Conservation (phyloP, 2,113 vertebrate species). For the Herpetotheres cachinnans region DNA sequence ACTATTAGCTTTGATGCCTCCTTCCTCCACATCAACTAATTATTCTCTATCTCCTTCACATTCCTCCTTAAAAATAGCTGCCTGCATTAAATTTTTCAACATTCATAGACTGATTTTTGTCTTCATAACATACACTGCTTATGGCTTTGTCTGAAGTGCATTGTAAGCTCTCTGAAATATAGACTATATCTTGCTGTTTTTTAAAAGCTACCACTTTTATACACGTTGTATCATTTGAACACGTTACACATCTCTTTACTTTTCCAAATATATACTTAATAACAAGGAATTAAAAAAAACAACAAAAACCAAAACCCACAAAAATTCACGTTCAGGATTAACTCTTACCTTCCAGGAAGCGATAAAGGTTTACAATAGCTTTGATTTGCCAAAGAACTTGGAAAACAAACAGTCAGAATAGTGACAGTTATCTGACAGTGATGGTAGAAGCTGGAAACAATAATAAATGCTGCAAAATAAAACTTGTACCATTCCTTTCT, state of each 20-base stretch:
- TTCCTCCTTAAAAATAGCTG: slow-evolving; percentile 23
- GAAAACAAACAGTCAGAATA: background rate
- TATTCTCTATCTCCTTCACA: slow-evolving; percentile 33
- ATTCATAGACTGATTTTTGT: background rate
- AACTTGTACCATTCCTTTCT: background rate
- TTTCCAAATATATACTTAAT: background rate
- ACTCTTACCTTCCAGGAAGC: background rate
- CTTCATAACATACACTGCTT: background rate
- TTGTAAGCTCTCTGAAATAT: background rate
- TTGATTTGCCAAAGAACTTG: background rate
- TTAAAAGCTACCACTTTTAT: background rate
- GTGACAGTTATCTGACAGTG: background rate
- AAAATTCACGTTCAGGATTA: background rate
- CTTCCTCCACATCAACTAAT: slow-evolving; percentile 34
- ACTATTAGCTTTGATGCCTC: slow-evolving; percentile 15
- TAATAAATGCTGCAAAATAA: slow-evolving; percentile 25
- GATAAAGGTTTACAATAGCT: background rate
- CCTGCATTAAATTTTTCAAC: background rate
- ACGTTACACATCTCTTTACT: background rate
- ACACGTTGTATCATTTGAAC: background rate
- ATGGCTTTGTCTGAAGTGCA: background rate
- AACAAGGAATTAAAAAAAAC: background rate
- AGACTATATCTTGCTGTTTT: background rate
- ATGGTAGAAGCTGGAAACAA: background rate
- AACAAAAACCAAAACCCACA: background rate